Evolutionary conservation across 2,888 invertebrate genomes (phyloP), one percentile per base, ranked within the genome.

Genomic region (Drosophila subsilvestris): DNA sequence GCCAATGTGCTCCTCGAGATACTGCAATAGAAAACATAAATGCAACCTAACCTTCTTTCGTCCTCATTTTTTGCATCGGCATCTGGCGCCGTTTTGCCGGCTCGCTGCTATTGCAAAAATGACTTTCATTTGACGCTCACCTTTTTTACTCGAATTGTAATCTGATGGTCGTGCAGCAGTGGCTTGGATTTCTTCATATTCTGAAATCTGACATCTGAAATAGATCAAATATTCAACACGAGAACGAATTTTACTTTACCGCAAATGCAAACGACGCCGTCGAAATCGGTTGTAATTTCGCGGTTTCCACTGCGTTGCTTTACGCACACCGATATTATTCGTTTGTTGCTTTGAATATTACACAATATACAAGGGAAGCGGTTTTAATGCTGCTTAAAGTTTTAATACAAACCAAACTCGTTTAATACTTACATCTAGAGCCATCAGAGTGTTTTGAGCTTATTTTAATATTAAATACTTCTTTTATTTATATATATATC

Each of bases 1-100:
- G 86, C 96, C 95, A 73, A 95, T 95, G 93, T 97, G 96, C 83
- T 95, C 95, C 76, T 96, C 96, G 85, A 97, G 93, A 91, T 97
- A 97, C 80, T 86, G 50, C 4, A 49, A 57, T n/a, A 37, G 7
- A 14, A 37, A 9, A 17, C 12, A 37, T 53, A 59, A 57, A 27
- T 50, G 20, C 57, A 51, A 73, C 71, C 70, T 83, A 88, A 79
- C 86, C 88, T 82, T 82, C 78, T 78, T 86, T 70, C 65, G 47
- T 56, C 22, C 48, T 37, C 18, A 45, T 10, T 63, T 25, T 12
- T 20, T 58, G 43, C 27, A 22, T 49, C 18, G 29, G 48, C 29
- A 61, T 42, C n/a, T 37, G 18, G 43, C 29, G 9, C n/a, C 1
- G 48, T 20, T 47, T 54, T 60, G 70, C 87, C 87, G 87, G 81